Percentiles rank a stretch among this genome's conserved stretches.
Evolutionary conservation across 2,888 invertebrate genomes (phyloP).

Genomic region (Callosobruchus maculatus): DNA sequence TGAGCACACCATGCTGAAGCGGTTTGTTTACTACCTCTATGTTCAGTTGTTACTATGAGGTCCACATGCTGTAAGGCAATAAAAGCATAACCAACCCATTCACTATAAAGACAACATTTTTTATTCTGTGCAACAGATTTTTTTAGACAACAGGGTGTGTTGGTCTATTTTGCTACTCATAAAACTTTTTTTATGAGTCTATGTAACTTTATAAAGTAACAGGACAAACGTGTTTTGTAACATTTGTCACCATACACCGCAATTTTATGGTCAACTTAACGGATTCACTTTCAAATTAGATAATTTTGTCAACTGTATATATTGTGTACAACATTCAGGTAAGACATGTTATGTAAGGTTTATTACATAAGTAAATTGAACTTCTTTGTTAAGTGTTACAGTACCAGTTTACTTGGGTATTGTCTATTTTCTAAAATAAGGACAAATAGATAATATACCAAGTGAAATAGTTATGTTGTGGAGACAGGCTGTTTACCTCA

Average conservation of each 20-base stretch:
- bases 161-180: too few relatives aligned
- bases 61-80: too few relatives aligned
- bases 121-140: too few relatives aligned
- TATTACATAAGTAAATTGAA: not conserved
- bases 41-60: too few relatives aligned
- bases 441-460: not conserved
- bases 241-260: not conserved
- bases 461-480: too few relatives aligned
- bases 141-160: too few relatives aligned
- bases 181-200: too few relatives aligned
- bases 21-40: too few relatives aligned
- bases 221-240: not conserved
- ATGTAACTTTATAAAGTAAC: not conserved
- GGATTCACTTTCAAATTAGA: not conserved
- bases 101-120: too few relatives aligned
- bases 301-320: not conserved
- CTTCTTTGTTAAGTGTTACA: not conserved
- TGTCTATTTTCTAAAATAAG: not conserved
- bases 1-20: too few relatives aligned
- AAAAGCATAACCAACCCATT: too few relatives aligned
- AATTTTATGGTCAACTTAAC: not conserved
- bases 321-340: not conserved
- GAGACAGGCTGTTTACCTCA: too few relatives aligned
- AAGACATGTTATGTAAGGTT: not conserved
- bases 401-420: not conserved